These are phyloP conservation scores for rabbit (Oryctolagus cuniculus) DNA, from an alignment of 2,113 vertebrate genomes.

Conservation along the genomic window DNA sequence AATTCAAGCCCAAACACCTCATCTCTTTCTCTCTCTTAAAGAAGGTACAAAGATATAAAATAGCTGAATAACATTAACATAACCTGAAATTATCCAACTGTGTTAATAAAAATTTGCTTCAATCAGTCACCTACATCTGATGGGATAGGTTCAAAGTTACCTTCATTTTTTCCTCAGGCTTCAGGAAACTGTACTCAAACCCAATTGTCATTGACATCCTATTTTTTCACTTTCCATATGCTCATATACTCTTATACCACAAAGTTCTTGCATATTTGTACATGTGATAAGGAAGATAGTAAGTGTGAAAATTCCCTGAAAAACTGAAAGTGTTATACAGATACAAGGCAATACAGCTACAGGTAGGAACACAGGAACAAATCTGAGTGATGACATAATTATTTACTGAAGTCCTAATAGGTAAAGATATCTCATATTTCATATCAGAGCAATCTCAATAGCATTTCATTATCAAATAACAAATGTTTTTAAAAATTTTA, in stretches of 20 bases:
- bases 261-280: neutral
- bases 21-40: neutral
- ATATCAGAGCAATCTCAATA: slow-evolving; percentile 5
- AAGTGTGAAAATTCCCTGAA: slow-evolving; percentile 29
- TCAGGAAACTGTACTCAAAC: slow-evolving; percentile 24
- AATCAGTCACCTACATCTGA: neutral
- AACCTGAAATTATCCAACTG: neutral
- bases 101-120: slow-evolving; percentile 40
- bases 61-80: slow-evolving; percentile 11
- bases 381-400: slow-evolving; percentile 24
- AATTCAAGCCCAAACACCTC: slow-evolving; percentile 1
- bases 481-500: too few relatives aligned
- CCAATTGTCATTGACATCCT: neutral
- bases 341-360: neutral
- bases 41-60: slow-evolving; percentile 25
- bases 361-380: neutral
- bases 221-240: neutral
- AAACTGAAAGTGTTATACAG: neutral
- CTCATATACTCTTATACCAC: neutral
- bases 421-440: slow-evolving; percentile 29
- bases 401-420: neutral
- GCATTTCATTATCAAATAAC: slow-evolving; percentile 20
- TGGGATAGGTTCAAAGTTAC: neutral
- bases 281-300: neutral
- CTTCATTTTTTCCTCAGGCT: neutral